phyloP scores from a whole-genome alignment of 2,797 vertebrate genomes.

The Muraenolepis orangiensis region DNA sequence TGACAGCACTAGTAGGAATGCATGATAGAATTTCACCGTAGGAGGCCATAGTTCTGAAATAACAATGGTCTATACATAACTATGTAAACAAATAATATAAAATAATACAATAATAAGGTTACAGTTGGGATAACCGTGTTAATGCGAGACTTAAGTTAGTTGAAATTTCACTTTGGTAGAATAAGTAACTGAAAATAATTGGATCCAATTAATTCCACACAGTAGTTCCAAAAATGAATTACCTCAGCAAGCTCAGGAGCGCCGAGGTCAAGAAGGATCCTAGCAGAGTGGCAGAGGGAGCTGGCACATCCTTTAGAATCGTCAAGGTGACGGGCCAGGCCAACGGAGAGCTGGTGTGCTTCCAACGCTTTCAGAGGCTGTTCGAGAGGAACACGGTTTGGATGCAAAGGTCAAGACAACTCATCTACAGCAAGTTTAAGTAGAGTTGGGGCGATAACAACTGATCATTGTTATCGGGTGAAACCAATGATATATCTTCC shows the following conservation, averaged over 20 bases:
- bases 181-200: too few relatives aligned
- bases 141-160: not conserved
- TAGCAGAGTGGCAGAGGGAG: constrained; percentile 77
- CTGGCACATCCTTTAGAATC: constrained; percentile 65
- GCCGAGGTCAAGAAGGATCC: constrained; percentile 79
- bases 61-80: not conserved
- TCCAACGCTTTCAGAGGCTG: constrained; percentile 85
- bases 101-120: not conserved
- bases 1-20: too few relatives aligned
- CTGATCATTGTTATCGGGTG: too few relatives aligned
- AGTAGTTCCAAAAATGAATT: constrained; percentile 5
- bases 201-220: not conserved
- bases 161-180: too few relatives aligned
- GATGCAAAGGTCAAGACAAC: too few relatives aligned
- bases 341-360: constrained; percentile 71
- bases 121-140: not conserved
- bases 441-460: too few relatives aligned
- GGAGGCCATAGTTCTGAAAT: not conserved
- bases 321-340: constrained; percentile 60
- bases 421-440: not conserved
- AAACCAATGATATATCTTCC: too few relatives aligned
- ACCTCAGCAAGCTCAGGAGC: constrained; percentile 80
- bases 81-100: not conserved
- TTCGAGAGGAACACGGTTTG: not conserved
- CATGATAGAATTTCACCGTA: constrained; percentile 43